phyloP scores from a whole-genome alignment of 2,888 invertebrate species.

The Drosophila stalkeri region DNA sequence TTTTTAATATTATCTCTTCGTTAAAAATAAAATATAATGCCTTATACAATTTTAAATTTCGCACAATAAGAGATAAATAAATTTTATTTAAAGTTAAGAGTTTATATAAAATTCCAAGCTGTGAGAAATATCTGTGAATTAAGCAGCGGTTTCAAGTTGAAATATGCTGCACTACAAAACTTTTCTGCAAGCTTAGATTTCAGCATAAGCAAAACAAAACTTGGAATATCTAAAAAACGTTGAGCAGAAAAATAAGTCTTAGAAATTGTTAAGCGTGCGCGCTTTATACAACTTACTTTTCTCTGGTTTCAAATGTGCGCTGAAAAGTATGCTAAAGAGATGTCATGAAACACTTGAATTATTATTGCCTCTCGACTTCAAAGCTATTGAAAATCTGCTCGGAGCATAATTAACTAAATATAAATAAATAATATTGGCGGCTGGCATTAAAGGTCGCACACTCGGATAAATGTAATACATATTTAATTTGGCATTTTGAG shows the following conservation, averaged over 20 bases:
- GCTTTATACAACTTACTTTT: not conserved
- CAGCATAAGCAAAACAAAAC: constrained; percentile 2
- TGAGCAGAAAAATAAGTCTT: not conserved
- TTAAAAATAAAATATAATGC: too few relatives aligned
- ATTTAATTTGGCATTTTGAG: constrained; percentile 39
- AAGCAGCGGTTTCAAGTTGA: not conserved
- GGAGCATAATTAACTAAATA: constrained; percentile 24
- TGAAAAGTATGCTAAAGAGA: constrained; percentile 28
- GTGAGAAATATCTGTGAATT: not conserved
- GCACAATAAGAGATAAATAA: too few relatives aligned
- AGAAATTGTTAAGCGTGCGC: not conserved
- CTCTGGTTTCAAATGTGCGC: not conserved
- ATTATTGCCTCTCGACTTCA: not conserved
- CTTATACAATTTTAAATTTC: too few relatives aligned
- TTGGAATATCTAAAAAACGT: not conserved
- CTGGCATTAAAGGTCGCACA: not conserved
- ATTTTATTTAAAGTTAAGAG: not conserved
- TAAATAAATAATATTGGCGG: constrained; percentile 22
- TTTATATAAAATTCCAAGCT: not conserved
- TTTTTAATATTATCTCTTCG: too few relatives aligned
- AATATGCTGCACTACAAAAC: not conserved
- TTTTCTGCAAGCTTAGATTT: not conserved
- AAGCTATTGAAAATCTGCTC: constrained; percentile 1
- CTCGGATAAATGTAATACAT: constrained; percentile 24
- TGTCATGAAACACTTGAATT: not conserved